Conservation (phyloP, 2,888 invertebrate species). For the Tupiocoris notatus region DNA sequence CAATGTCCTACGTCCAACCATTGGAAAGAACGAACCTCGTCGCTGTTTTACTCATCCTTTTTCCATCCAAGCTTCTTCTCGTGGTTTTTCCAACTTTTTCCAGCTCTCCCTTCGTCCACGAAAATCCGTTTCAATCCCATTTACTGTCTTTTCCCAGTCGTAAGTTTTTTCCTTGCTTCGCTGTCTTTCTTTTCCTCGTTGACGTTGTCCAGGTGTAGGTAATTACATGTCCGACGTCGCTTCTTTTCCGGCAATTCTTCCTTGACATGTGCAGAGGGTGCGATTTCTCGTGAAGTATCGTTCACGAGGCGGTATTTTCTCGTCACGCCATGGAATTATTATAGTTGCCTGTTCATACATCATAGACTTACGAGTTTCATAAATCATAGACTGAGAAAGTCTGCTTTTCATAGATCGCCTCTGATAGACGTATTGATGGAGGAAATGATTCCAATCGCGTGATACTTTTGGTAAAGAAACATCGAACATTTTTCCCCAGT, state of each 20-base stretch:
- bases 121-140: background rate
- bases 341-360: no score
- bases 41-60: background rate
- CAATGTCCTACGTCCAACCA: background rate
- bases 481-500: no score
- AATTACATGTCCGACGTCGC: background rate
- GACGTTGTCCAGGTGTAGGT: background rate
- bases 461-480: no score
- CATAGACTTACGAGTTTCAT: no score
- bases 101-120: background rate
- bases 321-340: no score
- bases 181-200: background rate
- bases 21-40: background rate
- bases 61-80: background rate
- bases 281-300: no score
- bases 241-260: background rate
- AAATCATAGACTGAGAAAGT: no score
- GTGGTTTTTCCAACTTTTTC: background rate
- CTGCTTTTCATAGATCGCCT: no score
- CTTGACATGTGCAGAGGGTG: background rate
- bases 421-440: no score
- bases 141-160: background rate
- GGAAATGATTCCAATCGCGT: no score
- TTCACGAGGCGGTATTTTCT: no score
- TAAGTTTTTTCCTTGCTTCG: background rate